phyloP scores from a whole-genome alignment of 2,113 vertebrate genomes.

The Lampris incognitus region DNA sequence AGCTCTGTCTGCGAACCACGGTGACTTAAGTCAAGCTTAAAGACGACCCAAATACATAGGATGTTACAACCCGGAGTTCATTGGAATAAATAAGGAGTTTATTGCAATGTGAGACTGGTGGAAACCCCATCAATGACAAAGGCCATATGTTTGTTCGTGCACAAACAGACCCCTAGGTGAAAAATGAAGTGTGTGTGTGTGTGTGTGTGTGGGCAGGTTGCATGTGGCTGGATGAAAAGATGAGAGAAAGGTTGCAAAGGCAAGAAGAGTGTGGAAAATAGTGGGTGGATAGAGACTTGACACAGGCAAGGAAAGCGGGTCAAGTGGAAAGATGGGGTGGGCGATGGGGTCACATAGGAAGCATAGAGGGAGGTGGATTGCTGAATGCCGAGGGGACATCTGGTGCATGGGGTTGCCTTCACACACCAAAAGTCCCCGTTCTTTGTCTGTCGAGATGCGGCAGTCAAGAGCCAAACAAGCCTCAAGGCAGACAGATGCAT shows the following conservation, averaged over 20 bases:
- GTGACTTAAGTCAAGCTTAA: neutral
- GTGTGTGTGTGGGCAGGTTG: too few species aligned
- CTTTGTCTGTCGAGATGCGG: conserved; percentile 3
- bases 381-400: conserved; percentile 44
- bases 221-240: too few species aligned
- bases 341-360: conserved; percentile 7
- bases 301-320: conserved; percentile 23
- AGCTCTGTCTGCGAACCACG: neutral
- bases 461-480: neutral
- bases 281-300: too few species aligned
- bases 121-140: conserved; percentile 26
- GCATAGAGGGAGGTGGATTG: conserved; percentile 32
- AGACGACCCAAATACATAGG: neutral
- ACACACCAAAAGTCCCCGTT: conserved; percentile 46
- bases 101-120: conserved; percentile 21
- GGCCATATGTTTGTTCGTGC: conserved; percentile 50
- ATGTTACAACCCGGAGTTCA: neutral
- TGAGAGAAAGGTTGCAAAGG: too few species aligned
- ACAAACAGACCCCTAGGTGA: neutral
- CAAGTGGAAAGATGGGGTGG: conserved; percentile 13
- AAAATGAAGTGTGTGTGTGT: too few species aligned
- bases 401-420: conserved; percentile 40
- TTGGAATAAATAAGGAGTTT: conserved; percentile 1
- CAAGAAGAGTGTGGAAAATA: too few species aligned
- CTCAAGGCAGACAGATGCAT: neutral